Base-by-base conservation (phyloP, 2,797 vertebrate species). In the Alauda arvensis region DNA sequence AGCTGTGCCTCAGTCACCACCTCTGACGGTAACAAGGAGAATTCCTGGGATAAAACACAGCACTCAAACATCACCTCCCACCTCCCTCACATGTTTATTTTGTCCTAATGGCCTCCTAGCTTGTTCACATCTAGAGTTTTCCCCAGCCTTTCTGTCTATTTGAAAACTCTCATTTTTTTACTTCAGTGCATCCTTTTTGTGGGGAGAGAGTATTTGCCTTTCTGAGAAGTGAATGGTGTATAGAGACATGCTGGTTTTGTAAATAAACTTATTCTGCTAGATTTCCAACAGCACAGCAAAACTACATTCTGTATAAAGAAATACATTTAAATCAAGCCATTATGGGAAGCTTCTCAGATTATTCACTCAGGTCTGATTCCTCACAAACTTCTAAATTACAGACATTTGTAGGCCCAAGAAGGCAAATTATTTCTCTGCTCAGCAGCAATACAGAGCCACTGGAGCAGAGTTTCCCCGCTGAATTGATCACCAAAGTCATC, bases 111-210 rank as follows among this genome's bases (percentile, higher is more conserved):
- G n/a, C 28, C 51, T 72, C 42, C 51, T 40, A 11, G 33, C 51
- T 43, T 49, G 9, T 31, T 23, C 63, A 7, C 25, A 37, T 3
- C 39, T 25, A 12, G 19, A 25, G 13, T 17, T 42, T 68, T 72
- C 28, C 17, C 26, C 45, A 66, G 28, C 21, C 37, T 45, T 71
- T 14, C 20, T 33, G 40, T 8, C 48, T 7, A 16, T 63, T 48
- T 28, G 24, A 39, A 45, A 65, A 39, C 4, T 43, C 17, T 60
- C 8, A 4, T 20, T 34, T 62, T 69, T n/a, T 31, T 9, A 26
- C 11, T 0, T 7, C 59, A 33, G 24, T n/a, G n/a, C 75, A 40
- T 12, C 8, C 8, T 55, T 55, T 61, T 33, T 1, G 0, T 2
- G 2, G 2, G 12, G 6, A 15, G 18, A 74, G 13, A 18, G 18